Evolutionary conservation across 2,113 vertebrate genomes (phyloP), one percentile per base, ranked within the genome.

Genomic region (Dissostichus mawsoni): DNA sequence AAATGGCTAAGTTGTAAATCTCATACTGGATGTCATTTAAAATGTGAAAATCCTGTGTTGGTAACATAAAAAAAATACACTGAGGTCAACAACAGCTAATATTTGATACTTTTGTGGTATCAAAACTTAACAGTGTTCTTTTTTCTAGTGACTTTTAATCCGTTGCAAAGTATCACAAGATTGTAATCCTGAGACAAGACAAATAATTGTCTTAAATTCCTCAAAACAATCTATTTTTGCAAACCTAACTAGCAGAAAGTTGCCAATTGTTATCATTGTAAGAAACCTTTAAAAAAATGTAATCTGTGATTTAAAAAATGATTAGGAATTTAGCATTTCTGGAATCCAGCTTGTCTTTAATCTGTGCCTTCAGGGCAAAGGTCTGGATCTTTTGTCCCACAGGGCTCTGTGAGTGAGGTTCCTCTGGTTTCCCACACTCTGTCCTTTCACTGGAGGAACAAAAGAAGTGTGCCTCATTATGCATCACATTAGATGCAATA

Each of bases 351-450:
- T 7, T 33, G 47, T 17, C 20, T 58, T 67, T 18, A 18, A 41
- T 17, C 11, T 16, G 56, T 61, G 41, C 23, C 65, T 13, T 69
- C 51, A 75, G 84, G 78, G 3, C 75, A 75, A 25, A 66, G 57
- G 77, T 85, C 61, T 47, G 44, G 29, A 57, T 74, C 58, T 79
- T 68, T 88, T 85, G 85, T 86, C 78, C 71, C 71, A 17, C 53
- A 50, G 76, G 23, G 62, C 75, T 84, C 74, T 89, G 80, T 80
- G 88, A 88, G 66, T 62, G 69, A 80, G 73, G 50, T 74, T 83
- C 61, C 48, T 66, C 73, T 78, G 65, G 58, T 87, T 91, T 92
- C 91, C 76, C 84, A 91, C 86, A 91, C 67, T 84, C 67, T 69
- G 69, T 71, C 61, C 56, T 52, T 78, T 81, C 52, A 82, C 45